These are phyloP conservation scores for Armadillidium nasatum DNA, from an alignment of 1,140 invertebrate genomes.

Conservation along the genomic window DNA sequence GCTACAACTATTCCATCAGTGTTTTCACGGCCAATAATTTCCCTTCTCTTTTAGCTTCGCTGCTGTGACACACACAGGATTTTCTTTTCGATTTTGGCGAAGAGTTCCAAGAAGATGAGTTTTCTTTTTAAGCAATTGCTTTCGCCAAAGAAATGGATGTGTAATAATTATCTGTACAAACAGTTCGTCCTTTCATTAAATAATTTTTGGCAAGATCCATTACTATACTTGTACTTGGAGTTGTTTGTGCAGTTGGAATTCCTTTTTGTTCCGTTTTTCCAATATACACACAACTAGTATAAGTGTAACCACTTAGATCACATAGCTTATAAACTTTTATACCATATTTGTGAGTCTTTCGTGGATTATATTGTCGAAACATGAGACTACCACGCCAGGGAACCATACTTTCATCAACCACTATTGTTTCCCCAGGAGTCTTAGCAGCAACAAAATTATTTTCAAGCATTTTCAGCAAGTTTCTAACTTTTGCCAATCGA, in stretches of 20 bases:
- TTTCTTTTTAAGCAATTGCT: conserved; percentile 20
- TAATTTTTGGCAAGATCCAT: conserved; percentile 16
- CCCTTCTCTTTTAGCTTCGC: background rate
- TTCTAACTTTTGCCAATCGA: conserved; percentile 18
- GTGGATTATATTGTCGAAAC: conserved; percentile 27
- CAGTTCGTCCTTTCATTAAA: conserved; percentile 13
- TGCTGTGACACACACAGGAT: conserved; percentile 8
- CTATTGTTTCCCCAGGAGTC: background rate
- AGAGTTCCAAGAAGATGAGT: conserved; percentile 19
- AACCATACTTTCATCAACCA: conserved; percentile 30
- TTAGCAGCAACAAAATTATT: background rate
- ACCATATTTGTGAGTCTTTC: no score
- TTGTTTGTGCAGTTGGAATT: conserved; percentile 5
- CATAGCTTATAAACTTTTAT: conserved; percentile 29
- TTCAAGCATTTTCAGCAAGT: background rate
- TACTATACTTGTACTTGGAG: background rate
- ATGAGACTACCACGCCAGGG: conserved; percentile 25
- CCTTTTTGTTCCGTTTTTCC: conserved; percentile 7
- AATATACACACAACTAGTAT: background rate
- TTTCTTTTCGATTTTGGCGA: conserved; percentile 13
- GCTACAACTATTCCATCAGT: background rate
- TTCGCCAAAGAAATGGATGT: conserved; percentile 24
- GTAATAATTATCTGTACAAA: conserved; percentile 7
- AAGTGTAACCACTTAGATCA: conserved; percentile 26
- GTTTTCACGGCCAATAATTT: background rate